Base-by-base conservation (phyloP, 2,888 invertebrate genomes). In the Dolomedes plantarius region DNA sequence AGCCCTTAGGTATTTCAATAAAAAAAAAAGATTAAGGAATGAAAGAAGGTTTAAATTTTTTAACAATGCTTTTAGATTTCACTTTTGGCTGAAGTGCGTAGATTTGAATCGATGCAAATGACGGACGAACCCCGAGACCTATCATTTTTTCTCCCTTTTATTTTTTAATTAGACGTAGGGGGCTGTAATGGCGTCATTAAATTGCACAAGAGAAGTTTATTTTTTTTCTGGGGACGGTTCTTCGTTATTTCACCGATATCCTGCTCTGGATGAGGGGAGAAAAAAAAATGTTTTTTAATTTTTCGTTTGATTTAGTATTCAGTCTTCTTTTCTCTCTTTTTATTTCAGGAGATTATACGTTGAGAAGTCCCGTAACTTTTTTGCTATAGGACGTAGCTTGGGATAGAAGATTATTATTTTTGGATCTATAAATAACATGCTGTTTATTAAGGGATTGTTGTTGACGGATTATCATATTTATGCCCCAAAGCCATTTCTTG, bases 91-190 rank as follows among this genome's bases (percentile, higher is more conserved):
- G 9, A 56, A 56, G 56, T 23, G 3, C 56, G 13, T 23, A 56
- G 23, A 56, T 56, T 23, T 56, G 23, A 56, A 56, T 56, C 56
- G 56, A 56, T 56, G 56, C 56, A 56, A 56, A 56, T 56, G 56
- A 56, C n/a, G n/a, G n/a, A n/a, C 56, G 56, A 56, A 23, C 56
- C 56, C 5, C 1, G 23, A 56, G 56, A 56, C 56, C 56, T 23
- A 23, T 23, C 56, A 56, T 56, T 56, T 56, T 13, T 46, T 16
- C 41, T 46, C 13, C 13, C 41, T 23, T 23, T 56, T 56, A 16
- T 56, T 56, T 56, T 56, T 23, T 56, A 56, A 56, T 56, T 56
- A 23, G 56, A 56, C 56, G 19, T 56, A 7, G 56, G 16, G 56
- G 56, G 5, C 2, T 23, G 46, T 46, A 46, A 46, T 46, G 46